Base-by-base conservation (phyloP, 1,140 invertebrate species). In the Bombus waltoni region DNA sequence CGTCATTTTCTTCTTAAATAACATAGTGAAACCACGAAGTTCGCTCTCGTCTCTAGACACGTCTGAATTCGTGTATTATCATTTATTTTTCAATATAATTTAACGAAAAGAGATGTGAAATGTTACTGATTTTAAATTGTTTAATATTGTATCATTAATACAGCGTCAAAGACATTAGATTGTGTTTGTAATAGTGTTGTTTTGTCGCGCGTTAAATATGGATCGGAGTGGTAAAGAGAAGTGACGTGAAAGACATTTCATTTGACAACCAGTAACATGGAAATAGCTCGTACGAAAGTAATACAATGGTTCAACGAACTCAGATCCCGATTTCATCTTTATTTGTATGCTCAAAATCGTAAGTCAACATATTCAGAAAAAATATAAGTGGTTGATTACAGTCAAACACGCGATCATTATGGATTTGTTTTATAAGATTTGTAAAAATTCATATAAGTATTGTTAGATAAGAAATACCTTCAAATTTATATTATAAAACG, bases 231-330 rank as follows among this genome's bases (percentile, higher is more conserved):
- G 18, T 53, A 47, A 40, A 78, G 38, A 40, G 32, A 87, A 62
- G 71, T 65, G 70, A 73, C n/a, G 77, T 80, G 81, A 81, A 35
- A 78, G 44, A 79, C 74, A 44, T 57, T 75, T 73, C 13, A 62
- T 83, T 59, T 66, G 66, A 35, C 32, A 62, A 89, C 68, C 77
- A 74, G n/a, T 87, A 89, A 81, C 75, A 93, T 94, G 93, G 93
- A 94, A 73, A 71, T 93, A 70, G 90, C 90, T 66, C 79, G 82
- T 71, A 85, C 87, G 80, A 93, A 93, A 89, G 85, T 93, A 83
- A 85, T 91, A 73, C 93, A 93, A 87, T 93, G 92, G 92, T 93
- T 93, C 91, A 93, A 93, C 89, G 93, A 93, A 91, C 92, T 93
- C 75, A 92, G 92, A 88, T 92, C 92, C 57, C 91, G 92, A 2